Evolutionary conservation across 1,140 invertebrate genomes (phyloP).

Genomic region (Atta cephalotes): DNA sequence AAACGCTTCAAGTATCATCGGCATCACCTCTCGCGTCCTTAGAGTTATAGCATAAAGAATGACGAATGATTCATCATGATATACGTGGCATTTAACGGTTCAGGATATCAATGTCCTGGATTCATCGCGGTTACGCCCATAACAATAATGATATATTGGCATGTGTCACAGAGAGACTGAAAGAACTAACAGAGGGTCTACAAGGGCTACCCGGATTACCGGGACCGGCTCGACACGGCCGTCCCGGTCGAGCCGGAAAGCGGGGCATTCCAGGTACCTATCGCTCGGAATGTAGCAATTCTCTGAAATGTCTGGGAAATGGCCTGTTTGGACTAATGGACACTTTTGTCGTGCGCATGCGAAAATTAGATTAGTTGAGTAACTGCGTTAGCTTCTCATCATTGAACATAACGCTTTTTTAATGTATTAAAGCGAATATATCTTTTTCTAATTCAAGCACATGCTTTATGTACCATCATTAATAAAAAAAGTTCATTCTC

Average conservation of each 20-base stretch:
- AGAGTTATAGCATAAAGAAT: slow-evolving; percentile 26
- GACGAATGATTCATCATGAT: slow-evolving; percentile 32
- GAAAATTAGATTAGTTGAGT: slow-evolving; percentile 27
- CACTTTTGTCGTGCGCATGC: slow-evolving; percentile 26
- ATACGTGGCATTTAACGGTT: slow-evolving; percentile 55
- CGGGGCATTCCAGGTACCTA: slow-evolving; percentile 86
- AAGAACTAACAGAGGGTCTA: slow-evolving; percentile 87
- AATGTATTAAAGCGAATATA: neutral
- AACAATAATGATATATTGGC: slow-evolving; percentile 79
- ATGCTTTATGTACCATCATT: neutral
- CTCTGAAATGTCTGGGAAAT: slow-evolving; percentile 20
- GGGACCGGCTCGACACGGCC: slow-evolving; percentile 82
- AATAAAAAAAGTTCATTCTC: neutral
- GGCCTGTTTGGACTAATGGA: slow-evolving; percentile 15
- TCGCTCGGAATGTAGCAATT: neutral
- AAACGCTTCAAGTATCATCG: slow-evolving; percentile 65
- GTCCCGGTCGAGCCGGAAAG: slow-evolving; percentile 82
- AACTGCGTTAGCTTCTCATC: slow-evolving; percentile 27
- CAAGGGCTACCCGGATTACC: slow-evolving; percentile 86
- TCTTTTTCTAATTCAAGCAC: neutral
- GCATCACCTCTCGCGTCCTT: neutral
- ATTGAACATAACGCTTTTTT: slow-evolving; percentile 18
- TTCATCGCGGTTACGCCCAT: slow-evolving; percentile 75
- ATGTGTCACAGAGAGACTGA: slow-evolving; percentile 85
- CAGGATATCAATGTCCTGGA: slow-evolving; percentile 63